Percentiles rank a stretch among this genome's conserved stretches.
phyloP scores from a whole-genome alignment of 1,140 invertebrate genomes.

The Tenebrio molitor region DNA sequence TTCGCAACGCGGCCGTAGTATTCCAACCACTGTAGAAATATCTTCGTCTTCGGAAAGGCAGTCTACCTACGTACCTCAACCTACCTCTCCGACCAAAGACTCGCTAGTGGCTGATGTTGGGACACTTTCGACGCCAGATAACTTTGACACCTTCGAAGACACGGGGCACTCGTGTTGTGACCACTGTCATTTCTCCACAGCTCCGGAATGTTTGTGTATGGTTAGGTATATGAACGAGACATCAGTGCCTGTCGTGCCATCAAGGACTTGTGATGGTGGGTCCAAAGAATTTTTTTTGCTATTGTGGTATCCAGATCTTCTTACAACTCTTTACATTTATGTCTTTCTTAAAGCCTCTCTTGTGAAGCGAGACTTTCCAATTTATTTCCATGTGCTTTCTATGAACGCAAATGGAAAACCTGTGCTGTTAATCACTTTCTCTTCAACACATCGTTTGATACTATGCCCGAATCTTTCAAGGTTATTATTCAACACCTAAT shows the following conservation, averaged over 20 bases:
- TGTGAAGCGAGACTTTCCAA: too few relatives aligned
- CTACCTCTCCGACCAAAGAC: background rate
- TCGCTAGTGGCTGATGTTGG: constrained; percentile 31
- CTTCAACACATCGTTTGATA: too few relatives aligned
- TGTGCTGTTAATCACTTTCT: too few relatives aligned
- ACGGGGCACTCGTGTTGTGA: background rate
- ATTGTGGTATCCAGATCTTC: too few relatives aligned
- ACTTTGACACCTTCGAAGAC: background rate
- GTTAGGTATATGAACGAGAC: background rate
- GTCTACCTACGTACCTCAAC: too few relatives aligned
- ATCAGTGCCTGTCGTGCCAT: background rate
- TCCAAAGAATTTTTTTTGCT: background rate
- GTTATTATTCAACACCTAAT: background rate
- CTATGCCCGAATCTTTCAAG: background rate
- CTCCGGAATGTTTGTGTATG: constrained; percentile 51
- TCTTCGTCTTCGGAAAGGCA: too few relatives aligned
- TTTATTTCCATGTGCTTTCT: too few relatives aligned
- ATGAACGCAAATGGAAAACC: too few relatives aligned
- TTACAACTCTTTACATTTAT: too few relatives aligned
- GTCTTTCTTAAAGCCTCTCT: too few relatives aligned
- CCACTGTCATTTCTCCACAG: background rate
- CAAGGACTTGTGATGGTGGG: background rate
- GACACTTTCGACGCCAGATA: background rate
- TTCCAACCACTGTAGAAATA: background rate
- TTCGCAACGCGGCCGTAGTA: constrained; percentile 22